Base-by-base conservation (phyloP, 1,140 invertebrate species). In the Aporrectodea caliginosa region DNA sequence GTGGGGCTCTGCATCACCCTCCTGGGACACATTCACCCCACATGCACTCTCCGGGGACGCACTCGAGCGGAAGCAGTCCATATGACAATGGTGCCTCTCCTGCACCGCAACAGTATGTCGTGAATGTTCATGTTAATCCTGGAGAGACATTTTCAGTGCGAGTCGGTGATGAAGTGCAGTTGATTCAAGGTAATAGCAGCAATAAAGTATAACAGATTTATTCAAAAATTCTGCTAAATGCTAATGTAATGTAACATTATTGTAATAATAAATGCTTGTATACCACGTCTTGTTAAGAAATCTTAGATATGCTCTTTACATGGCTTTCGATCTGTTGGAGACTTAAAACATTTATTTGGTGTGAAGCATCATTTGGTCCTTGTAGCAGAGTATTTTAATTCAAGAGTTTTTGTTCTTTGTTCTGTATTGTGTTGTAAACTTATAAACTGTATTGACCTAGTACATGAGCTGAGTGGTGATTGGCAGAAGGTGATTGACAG, bases 81-180 rank as follows among this genome's bases (percentile, higher is more conserved):
- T 58, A 58, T 58, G 43, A 58, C 43, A 58, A 22, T 58, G 43
- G 43, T 22, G 22, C 6, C 22, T 58, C 43, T 22, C 22, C 43
- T 12, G 22, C 43, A 58, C 6, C 22, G 43, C 43, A 58, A 6
- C 78, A 91, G 83, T 91, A 92, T 84, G 90, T 92, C 75, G 92
- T 93, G 71, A 90, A 92, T 84, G 91, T 92, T 83, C 92, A 92
- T 85, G 91, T 93, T 71, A 91, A 92, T 87, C 91, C 91, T 1
- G 91, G 92, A 1, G 92, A 92, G 83, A 91, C 90, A 1, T 91
- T 92, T 83, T 91, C 90, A 73, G 91, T 92, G 81, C 89, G 91
- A 83, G 90, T 91, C 82, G 91, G 91, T 12, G 91, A 92, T 82
- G 90, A 90, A 84, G 87, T 92, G 80, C 91, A 92, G 84, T 88